phyloP scores from a whole-genome alignment of 2,888 invertebrate species.

The Prosopocoilus inquinatus region DNA sequence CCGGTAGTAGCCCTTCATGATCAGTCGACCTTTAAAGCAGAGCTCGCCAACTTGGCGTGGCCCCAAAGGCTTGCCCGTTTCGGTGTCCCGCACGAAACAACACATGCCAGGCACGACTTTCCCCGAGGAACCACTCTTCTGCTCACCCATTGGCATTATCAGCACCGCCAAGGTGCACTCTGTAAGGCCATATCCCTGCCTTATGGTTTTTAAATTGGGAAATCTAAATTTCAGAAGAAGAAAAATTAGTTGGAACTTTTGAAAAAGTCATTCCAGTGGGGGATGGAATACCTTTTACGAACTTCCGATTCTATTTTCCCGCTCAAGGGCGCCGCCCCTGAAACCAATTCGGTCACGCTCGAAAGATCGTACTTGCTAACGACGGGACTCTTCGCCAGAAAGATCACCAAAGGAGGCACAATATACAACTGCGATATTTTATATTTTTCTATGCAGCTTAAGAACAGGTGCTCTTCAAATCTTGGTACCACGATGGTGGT shows the following conservation, averaged over 20 bases:
- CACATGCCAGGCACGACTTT: constrained; percentile 59
- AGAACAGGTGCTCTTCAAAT: constrained; percentile 67
- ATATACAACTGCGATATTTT: constrained; percentile 26
- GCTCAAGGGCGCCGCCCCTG: constrained; percentile 51
- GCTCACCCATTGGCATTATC: constrained; percentile 39
- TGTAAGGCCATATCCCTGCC: constrained; percentile 76
- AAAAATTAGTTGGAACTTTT: too few species aligned
- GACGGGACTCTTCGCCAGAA: constrained; percentile 53
- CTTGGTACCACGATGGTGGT: constrained; percentile 47
- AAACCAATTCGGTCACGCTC: constrained; percentile 44
- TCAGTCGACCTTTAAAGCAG: constrained; percentile 72
- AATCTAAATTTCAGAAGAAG: constrained; percentile 48
- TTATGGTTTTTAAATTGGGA: constrained; percentile 56
- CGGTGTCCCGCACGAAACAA: constrained; percentile 63
- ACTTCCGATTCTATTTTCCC: constrained; percentile 10
- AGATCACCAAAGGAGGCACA: constrained; percentile 55
- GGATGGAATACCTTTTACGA: constrained; percentile 6
- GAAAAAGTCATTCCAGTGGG: not conserved
- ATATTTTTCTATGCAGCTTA: constrained; percentile 64
- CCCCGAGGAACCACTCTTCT: constrained; percentile 63
- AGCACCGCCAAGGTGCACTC: constrained; percentile 65
- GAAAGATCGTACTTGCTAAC: constrained; percentile 50
- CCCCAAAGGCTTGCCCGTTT: constrained; percentile 61
- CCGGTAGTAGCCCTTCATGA: constrained; percentile 64
- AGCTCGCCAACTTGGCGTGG: constrained; percentile 72